These are phyloP conservation scores for Drosophila koepferae DNA, from an alignment of 2,888 invertebrate genomes.

Conservation along the genomic window DNA sequence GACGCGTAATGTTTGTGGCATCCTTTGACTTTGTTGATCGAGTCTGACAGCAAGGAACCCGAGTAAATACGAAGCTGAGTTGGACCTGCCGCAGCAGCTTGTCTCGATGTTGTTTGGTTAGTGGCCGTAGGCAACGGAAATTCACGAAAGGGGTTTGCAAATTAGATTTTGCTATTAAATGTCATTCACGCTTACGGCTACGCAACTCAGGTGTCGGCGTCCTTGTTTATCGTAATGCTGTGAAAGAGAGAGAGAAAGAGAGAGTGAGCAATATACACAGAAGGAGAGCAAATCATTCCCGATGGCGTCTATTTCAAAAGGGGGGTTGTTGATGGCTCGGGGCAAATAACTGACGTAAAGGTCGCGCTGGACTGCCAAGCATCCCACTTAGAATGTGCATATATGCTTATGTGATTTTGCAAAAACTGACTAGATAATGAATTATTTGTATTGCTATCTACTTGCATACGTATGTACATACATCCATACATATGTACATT, in stretches of 20 bases:
- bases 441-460: slow-evolving; percentile 23
- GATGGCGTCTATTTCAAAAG: slow-evolving; percentile 18
- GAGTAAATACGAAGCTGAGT: neutral
- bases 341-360: slow-evolving; percentile 47
- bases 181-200: slow-evolving; percentile 33
- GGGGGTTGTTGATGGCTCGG: slow-evolving; percentile 18
- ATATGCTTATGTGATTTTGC: slow-evolving; percentile 9
- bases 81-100: neutral
- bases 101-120: neutral
- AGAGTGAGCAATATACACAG: slow-evolving; percentile 20
- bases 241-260: slow-evolving; percentile 34
- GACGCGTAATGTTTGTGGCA: neutral
- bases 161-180: slow-evolving; percentile 63
- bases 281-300: slow-evolving; percentile 27
- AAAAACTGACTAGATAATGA: slow-evolving; percentile 28
- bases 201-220: slow-evolving; percentile 45
- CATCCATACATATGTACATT: neutral
- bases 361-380: slow-evolving; percentile 40
- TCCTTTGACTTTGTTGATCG: neutral
- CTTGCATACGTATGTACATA: neutral
- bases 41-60: neutral
- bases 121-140: slow-evolving; percentile 43
- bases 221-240: slow-evolving; percentile 31
- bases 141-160: slow-evolving; percentile 45
- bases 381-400: slow-evolving; percentile 25